Base-by-base conservation (phyloP, 1,140 invertebrate species). In the Telenomus remus region DNA sequence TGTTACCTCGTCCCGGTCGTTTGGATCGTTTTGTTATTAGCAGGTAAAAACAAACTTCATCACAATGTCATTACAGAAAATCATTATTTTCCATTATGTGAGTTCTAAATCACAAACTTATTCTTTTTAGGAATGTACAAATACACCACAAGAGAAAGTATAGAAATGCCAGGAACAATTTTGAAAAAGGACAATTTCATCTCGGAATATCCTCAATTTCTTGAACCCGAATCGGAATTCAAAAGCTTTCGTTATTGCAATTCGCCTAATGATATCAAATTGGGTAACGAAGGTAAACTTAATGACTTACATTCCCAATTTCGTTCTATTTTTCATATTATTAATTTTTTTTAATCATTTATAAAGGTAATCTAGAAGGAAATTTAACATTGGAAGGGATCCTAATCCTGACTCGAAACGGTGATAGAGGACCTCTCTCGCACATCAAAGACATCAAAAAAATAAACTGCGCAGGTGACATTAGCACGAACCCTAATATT, bases 341-440 rank as follows among this genome's bases (percentile, higher is more conserved):
- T 27, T 3, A 1, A 27, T 3, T 27, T 3, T 3, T 27, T 27
- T 6, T 27, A 6, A 27, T 27, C 19, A 27, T 44, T 54, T 54
- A 14, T 53, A 15, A 53, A 92, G 91, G 90, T 63, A 86, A 86
- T 65, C 85, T 91, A 37, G 89, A 90, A 70, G 89, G 90, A 19
- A 90, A 91, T 74, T 93, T 93, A 89, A 88, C 92, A 34, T 81
- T 98, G 11, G 93, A 93, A 85, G 94, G 95, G 8, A 90, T 96
- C 6, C 85, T 96, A 34, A 89, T 96, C 33, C 86, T 97, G 7
- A 92, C 96, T 4, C 88, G 96, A 27, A 96, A 98, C 86, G 96
- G 96, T 1, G 96, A 97, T 84, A 89, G 96, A 44, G 95, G 95
- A 4, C 94, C 95, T 1, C 88, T 97, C 47, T 91, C 93, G 7